Conservation (phyloP, 2,888 invertebrate species). For the Drosophila pegasa region DNA sequence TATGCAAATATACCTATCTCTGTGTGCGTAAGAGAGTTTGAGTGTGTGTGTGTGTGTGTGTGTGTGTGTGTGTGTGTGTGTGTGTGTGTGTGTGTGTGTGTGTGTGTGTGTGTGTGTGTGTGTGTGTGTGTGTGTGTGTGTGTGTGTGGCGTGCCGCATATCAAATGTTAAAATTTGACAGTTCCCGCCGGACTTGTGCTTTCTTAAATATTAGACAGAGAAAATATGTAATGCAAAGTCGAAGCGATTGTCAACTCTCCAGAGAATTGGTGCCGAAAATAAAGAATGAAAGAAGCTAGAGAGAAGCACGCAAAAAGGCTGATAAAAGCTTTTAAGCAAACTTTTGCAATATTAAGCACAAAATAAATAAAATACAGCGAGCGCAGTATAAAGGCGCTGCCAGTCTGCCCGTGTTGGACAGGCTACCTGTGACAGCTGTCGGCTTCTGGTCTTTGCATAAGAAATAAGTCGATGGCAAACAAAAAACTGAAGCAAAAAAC, state of each 20-base stretch:
- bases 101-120: not conserved
- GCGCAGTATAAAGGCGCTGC: slow-evolving; percentile 29
- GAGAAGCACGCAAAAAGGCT: slow-evolving; percentile 32
- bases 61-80: slow-evolving; percentile 1
- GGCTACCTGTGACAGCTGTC: slow-evolving; percentile 28
- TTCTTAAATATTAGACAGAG: slow-evolving; percentile 42
- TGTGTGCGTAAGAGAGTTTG: not conserved
- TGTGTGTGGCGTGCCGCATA: slow-evolving; percentile 10
- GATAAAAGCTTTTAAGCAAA: slow-evolving; percentile 77
- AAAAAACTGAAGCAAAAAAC: slow-evolving; percentile 59
- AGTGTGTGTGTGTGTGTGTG: not conserved
- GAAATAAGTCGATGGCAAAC: slow-evolving; percentile 55
- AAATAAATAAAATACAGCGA: slow-evolving; percentile 30
- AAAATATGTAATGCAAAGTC: slow-evolving; percentile 44
- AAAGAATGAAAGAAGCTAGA: slow-evolving; percentile 4
- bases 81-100: too few relatives aligned
- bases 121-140: not conserved
- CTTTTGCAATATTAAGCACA: slow-evolving; percentile 69
- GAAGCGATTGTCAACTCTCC: slow-evolving; percentile 46
- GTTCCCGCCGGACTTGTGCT: slow-evolving; percentile 47
- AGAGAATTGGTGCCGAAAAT: slow-evolving; percentile 33
- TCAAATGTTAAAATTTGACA: slow-evolving; percentile 59
- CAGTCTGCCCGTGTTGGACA: slow-evolving; percentile 36
- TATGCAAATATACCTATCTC: slow-evolving; percentile 1
- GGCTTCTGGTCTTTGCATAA: slow-evolving; percentile 55